A percentile compares a stretch with the other conserved stretches of the same genome.
Evolutionary conservation across 2,113 vertebrate genomes (phyloP).

Genomic region (Petroica traversi): DNA sequence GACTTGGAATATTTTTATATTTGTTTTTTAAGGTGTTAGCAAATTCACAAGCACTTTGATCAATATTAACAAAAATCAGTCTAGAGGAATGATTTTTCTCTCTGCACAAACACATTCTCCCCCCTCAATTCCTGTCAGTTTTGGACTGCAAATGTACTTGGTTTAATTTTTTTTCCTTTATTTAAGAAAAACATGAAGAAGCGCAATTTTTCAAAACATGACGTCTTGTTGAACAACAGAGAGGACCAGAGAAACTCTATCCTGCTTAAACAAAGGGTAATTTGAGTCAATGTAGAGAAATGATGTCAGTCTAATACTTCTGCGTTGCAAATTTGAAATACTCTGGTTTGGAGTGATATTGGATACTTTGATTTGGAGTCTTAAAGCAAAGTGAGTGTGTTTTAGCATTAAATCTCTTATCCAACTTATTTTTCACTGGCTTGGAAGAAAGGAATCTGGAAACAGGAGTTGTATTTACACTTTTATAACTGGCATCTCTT

Average conservation of each 20-base stretch:
- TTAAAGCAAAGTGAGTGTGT: not conserved
- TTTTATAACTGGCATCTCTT: not conserved
- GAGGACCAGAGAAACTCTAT: not conserved
- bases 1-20: not conserved
- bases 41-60: not conserved
- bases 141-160: not conserved
- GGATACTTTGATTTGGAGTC: no score
- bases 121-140: not conserved
- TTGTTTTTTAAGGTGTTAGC: not conserved
- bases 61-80: not conserved
- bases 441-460: not conserved
- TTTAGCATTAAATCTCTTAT: not conserved
- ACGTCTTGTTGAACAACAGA: not conserved
- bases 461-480: not conserved
- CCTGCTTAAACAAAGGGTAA: not conserved
- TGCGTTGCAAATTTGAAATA: not conserved
- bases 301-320: not conserved
- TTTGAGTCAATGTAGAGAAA: not conserved
- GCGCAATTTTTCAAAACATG: not conserved
- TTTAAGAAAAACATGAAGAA: not conserved
- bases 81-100: not conserved
- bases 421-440: not conserved
- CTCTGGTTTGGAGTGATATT: not conserved
- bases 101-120: not conserved
- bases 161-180: not conserved